Evolutionary conservation across 2,797 vertebrate genomes (phyloP).

Genomic region (Odontamblyopus rebecca): DNA sequence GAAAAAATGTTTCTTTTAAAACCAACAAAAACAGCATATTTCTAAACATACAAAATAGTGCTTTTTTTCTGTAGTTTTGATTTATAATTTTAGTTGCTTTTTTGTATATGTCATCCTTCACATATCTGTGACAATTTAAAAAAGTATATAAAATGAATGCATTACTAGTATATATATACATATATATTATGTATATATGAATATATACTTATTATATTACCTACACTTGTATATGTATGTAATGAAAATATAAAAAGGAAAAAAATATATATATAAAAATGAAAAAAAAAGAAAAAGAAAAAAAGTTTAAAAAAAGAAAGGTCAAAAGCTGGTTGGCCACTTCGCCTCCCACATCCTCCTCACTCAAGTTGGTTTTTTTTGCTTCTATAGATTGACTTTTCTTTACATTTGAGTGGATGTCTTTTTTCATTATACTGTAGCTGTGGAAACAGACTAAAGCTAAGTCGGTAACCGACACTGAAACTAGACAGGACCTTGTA

Average conservation of each 20-base stretch:
- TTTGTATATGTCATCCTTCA: constrained; percentile 78
- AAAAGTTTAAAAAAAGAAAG: constrained; percentile 75
- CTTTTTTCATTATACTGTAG: constrained; percentile 73
- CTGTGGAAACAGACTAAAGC: constrained; percentile 71
- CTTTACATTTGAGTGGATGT: constrained; percentile 67
- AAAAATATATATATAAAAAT: constrained; percentile 59
- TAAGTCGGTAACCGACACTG: constrained; percentile 78
- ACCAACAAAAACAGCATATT: constrained; percentile 59
- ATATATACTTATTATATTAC: constrained; percentile 81
- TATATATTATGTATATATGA: constrained; percentile 80
- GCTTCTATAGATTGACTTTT: constrained; percentile 46
- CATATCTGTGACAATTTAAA: constrained; percentile 80
- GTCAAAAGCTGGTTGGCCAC: constrained; percentile 74
- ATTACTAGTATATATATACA: constrained; percentile 78
- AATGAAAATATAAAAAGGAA: constrained; percentile 70
- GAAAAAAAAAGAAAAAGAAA: constrained; percentile 73
- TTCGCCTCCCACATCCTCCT: constrained; percentile 69
- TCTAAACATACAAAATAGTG: constrained; percentile 59
- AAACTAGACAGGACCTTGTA: constrained; percentile 82
- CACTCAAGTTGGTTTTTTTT: constrained; percentile 65
- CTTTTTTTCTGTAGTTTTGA: constrained; percentile 76
- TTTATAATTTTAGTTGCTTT: constrained; percentile 72
- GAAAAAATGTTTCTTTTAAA: constrained; percentile 46
- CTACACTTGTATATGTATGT: constrained; percentile 87
- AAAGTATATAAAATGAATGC: constrained; percentile 78